Evolutionary conservation across 2,113 vertebrate genomes (phyloP).

Genomic region (Melanerpes formicivorus): DNA sequence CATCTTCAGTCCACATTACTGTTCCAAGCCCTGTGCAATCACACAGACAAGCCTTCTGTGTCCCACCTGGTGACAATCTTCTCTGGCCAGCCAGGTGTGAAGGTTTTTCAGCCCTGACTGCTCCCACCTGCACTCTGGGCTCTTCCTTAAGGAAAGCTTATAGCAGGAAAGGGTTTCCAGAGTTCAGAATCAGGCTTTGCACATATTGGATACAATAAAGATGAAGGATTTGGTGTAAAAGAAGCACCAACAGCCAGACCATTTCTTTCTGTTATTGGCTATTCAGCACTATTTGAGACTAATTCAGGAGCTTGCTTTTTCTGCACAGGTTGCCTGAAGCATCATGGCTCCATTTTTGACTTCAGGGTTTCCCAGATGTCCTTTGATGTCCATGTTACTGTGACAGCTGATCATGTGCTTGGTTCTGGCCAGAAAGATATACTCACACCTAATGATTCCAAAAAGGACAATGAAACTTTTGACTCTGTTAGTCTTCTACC

Average conservation of each 20-base stretch:
- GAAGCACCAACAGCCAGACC: not conserved
- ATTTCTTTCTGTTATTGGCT: not conserved
- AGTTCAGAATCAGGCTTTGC: not conserved
- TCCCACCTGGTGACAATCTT: not conserved
- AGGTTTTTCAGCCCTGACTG: not conserved
- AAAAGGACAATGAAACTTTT: not conserved
- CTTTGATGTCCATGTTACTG: not conserved
- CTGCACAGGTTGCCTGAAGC: not conserved
- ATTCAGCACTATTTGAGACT: not conserved
- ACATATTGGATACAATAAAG: not conserved
- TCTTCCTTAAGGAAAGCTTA: not conserved
- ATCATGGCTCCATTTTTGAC: not conserved
- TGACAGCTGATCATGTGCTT: not conserved
- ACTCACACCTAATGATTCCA: not conserved
- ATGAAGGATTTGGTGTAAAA: not conserved
- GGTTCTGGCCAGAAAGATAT: not conserved
- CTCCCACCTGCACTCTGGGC: not conserved
- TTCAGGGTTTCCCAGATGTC: not conserved
- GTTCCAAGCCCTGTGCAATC: not conserved
- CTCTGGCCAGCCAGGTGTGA: not conserved
- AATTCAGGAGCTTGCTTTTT: not conserved
- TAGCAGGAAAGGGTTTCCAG: not conserved
- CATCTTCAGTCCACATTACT: not conserved
- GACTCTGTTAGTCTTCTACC: not conserved
- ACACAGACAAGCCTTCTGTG: not conserved